Percentiles rank a stretch among this genome's conserved stretches.
Evolutionary conservation across 2,113 vertebrate species (phyloP).

Genomic region (Microtus richardsoni): DNA sequence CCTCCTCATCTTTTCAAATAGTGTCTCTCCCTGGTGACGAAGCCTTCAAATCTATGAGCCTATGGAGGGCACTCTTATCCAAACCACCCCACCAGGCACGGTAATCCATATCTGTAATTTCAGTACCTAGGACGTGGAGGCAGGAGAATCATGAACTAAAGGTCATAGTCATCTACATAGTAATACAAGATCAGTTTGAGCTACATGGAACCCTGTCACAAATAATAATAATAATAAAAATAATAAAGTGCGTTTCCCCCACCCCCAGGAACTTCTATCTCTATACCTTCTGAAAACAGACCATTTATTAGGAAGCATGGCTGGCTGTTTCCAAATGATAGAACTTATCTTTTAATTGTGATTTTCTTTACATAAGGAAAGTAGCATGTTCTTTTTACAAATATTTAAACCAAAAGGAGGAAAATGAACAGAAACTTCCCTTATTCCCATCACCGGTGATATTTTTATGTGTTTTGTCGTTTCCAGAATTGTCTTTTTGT

Average conservation of each 20-base stretch:
- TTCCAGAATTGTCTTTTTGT: neutral
- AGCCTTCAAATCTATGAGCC: neutral
- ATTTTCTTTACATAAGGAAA: conserved; percentile 18
- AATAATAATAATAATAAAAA: too few relatives aligned
- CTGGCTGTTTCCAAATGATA: neutral
- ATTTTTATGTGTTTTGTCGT: neutral
- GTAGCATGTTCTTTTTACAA: neutral
- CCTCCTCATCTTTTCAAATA: neutral
- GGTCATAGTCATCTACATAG: neutral
- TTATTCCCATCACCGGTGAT: neutral
- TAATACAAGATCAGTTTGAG: neutral
- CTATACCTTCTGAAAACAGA: neutral
- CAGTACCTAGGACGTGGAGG: neutral
- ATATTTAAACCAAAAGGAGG: neutral
- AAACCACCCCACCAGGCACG: neutral
- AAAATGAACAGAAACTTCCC: neutral
- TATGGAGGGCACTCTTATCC: neutral
- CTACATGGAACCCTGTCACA: too few relatives aligned
- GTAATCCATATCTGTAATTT: too few relatives aligned
- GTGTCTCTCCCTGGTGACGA: neutral
- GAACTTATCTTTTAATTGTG: neutral
- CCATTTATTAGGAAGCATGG: neutral
- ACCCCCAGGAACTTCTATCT: neutral
- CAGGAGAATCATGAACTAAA: neutral
- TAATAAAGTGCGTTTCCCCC: neutral